Evolutionary conservation across 2,797 vertebrate genomes (phyloP).

Genomic region (Microtus agrestis): DNA sequence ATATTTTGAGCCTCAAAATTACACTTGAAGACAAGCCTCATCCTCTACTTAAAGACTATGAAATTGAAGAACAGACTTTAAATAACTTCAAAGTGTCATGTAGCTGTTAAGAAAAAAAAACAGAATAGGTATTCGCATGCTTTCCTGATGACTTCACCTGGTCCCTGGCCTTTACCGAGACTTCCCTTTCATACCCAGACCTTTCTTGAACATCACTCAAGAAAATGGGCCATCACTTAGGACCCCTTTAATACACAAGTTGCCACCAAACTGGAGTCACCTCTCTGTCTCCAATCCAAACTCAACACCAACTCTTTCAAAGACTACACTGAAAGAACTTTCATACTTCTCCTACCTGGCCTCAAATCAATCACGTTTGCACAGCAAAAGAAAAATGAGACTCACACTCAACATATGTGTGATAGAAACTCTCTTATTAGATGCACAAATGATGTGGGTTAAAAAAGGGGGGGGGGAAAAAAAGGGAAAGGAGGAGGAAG

Average conservation of each 20-base stretch:
- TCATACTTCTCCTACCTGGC: background rate
- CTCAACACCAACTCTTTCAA: background rate
- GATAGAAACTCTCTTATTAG: background rate
- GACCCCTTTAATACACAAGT: background rate
- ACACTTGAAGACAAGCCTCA: background rate
- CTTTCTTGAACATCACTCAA: background rate
- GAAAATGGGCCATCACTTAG: background rate
- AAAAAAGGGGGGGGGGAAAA: too few species aligned
- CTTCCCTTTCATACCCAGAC: background rate
- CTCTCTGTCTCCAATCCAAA: background rate
- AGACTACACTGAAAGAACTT: background rate
- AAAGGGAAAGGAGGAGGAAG: too few species aligned
- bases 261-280: background rate
- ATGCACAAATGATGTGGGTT: too few species aligned
- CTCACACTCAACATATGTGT: background rate
- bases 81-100: conserved; percentile 20
- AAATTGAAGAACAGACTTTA: conserved; percentile 33
- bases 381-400: background rate
- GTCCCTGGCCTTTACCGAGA: background rate
- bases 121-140: background rate
- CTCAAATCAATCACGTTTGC: background rate
- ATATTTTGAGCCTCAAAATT: conserved; percentile 27
- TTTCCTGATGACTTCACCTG: background rate
- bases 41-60: background rate
- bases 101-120: background rate